phyloP scores from a whole-genome alignment of 2,113 vertebrate species.

The Montifringilla adamsi region DNA sequence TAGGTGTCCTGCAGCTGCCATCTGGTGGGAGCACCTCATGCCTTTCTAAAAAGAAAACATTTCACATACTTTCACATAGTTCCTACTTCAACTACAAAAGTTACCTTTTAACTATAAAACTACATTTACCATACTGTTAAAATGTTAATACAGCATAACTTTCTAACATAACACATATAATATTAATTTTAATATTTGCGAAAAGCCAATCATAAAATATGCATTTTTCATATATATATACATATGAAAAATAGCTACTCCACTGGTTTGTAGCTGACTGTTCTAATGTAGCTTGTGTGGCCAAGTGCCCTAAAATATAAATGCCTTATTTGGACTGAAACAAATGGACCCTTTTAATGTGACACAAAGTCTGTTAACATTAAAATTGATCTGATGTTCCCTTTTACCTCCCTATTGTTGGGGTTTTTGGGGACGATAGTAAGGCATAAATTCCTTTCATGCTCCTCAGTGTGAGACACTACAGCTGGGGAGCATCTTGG shows the following conservation, averaged over 20 bases:
- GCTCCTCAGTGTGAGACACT: not conserved
- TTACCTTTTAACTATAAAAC: no score
- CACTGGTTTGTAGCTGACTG: not conserved
- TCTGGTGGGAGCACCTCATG: no score
- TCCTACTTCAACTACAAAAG: no score
- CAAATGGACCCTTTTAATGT: not conserved
- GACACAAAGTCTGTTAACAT: constrained; percentile 10
- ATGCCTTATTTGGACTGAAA: not conserved
- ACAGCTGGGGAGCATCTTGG: constrained; percentile 53
- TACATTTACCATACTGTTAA: no score
- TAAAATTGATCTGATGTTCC: constrained; percentile 45
- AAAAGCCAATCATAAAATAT: no score
- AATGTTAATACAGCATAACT: no score
- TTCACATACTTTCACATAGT: no score
- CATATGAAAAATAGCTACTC: not conserved
- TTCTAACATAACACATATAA: no score
- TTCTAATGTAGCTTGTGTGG: not conserved
- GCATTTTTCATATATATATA: not conserved
- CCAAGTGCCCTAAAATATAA: not conserved
- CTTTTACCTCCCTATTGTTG: constrained; percentile 15
- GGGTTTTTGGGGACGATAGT: constrained; percentile 3
- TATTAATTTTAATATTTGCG: no score
- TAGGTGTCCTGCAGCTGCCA: no score
- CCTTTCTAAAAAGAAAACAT: no score
- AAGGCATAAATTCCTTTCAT: constrained; percentile 34